phyloP scores from a whole-genome alignment of 2,113 vertebrate genomes.

The Lepus americanus region DNA sequence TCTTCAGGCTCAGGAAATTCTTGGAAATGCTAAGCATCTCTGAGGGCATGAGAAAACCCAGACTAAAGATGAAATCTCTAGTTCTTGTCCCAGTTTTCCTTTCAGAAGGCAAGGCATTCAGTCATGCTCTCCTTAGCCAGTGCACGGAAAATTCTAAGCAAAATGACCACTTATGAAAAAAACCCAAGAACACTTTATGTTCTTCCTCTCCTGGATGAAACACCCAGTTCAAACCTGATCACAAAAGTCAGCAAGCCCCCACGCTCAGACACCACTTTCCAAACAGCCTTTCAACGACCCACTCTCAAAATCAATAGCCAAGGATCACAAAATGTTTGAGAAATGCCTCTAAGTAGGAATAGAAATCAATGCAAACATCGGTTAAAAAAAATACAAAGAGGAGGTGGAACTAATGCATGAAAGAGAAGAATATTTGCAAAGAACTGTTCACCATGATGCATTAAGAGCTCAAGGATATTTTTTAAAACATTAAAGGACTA shows the following conservation, averaged over 20 bases:
- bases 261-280: neutral
- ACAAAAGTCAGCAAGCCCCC: neutral
- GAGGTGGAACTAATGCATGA: neutral
- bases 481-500: neutral
- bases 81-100: neutral
- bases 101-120: neutral
- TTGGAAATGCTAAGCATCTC: neutral
- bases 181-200: constrained; percentile 16
- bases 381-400: neutral
- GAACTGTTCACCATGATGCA: neutral
- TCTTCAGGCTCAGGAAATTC: neutral
- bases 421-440: neutral
- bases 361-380: neutral
- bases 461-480: neutral
- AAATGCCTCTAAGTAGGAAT: neutral
- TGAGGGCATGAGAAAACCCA: neutral
- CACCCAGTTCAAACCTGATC: neutral
- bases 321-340: neutral
- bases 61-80: neutral
- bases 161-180: neutral
- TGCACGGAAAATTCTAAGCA: neutral
- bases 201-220: neutral
- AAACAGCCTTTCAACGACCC: neutral
- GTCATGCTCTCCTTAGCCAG: neutral
- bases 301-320: neutral